These are phyloP conservation scores for Cephus pygmeus DNA, from an alignment of 2,888 invertebrate species.

Conservation along the genomic window DNA sequence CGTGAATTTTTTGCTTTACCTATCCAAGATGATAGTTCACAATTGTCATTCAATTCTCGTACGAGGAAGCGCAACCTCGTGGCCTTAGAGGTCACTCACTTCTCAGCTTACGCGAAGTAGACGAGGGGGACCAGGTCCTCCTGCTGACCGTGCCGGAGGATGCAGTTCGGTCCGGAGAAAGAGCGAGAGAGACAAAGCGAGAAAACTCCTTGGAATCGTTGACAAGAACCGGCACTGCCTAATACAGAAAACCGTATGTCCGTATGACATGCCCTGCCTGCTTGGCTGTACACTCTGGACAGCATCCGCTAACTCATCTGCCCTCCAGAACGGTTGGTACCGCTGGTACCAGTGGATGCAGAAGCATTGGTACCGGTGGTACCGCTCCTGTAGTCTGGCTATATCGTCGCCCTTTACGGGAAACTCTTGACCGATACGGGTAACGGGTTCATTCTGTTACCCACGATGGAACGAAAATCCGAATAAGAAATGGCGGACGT, in stretches of 20 bases:
- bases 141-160: neutral
- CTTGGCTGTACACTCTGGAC: slow-evolving; percentile 11
- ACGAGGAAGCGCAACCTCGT: slow-evolving; percentile 45
- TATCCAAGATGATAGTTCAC: neutral
- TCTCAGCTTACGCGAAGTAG: slow-evolving; percentile 28
- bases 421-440: slow-evolving; percentile 45
- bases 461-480: neutral
- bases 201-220: slow-evolving; percentile 25
- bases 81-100: slow-evolving; percentile 58
- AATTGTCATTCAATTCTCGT: slow-evolving; percentile 48
- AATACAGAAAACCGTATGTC: slow-evolving; percentile 61
- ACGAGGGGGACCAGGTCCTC: slow-evolving; percentile 3
- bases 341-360: slow-evolving; percentile 5
- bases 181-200: slow-evolving; percentile 20
- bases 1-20: neutral
- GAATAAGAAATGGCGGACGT: neutral
- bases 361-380: slow-evolving; percentile 9
- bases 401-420: slow-evolving; percentile 50
- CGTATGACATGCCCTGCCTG: slow-evolving; percentile 28
- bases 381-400: slow-evolving; percentile 4
- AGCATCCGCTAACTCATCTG: slow-evolving; percentile 8
- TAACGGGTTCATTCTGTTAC: slow-evolving; percentile 52
- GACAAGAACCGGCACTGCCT: slow-evolving; percentile 58
- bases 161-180: neutral
- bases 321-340: slow-evolving; percentile 5